Conservation (phyloP, 2,888 invertebrate genomes). For the Ptychoptera contaminata region DNA sequence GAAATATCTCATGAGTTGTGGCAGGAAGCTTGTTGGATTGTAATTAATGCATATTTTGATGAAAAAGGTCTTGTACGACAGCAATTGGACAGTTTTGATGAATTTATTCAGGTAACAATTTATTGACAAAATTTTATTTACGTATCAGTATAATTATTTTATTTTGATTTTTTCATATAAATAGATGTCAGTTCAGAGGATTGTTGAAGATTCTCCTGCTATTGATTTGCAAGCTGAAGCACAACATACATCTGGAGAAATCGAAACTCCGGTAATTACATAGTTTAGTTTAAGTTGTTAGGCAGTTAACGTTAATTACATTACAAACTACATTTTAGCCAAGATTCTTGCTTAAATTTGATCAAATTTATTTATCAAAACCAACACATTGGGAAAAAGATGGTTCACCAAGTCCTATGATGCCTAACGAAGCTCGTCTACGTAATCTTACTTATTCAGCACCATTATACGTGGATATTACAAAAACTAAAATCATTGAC, state of each 20-base stretch:
- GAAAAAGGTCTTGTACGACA: constrained; percentile 99
- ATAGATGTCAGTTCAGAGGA: constrained; percentile 92
- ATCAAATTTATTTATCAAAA: constrained; percentile 97
- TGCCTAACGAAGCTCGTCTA: constrained; percentile 97
- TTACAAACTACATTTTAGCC: constrained; percentile 36
- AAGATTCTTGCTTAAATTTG: constrained; percentile 87
- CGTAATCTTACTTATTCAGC: constrained; percentile 97
- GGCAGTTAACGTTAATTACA: not conserved
- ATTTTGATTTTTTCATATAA: too few relatives aligned
- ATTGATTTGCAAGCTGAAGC: constrained; percentile 97
- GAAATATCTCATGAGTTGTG: constrained; percentile 96
- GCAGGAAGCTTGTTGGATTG: constrained; percentile 99
- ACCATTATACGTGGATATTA: constrained; percentile 96
- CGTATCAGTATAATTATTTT: not conserved
- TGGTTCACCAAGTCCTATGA: constrained; percentile 98
- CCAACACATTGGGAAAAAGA: constrained; percentile 99
- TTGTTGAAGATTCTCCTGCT: constrained; percentile 97
- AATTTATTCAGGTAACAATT: constrained; percentile 72
- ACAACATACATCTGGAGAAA: constrained; percentile 86
- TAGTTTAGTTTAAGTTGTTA: not conserved
- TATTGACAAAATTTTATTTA: not conserved
- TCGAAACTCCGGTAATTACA: constrained; percentile 56
- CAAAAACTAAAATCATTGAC: constrained; percentile 86
- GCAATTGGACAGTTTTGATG: constrained; percentile 98
- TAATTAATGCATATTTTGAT: constrained; percentile 99